Conservation (phyloP, 2,888 invertebrate species). For the Drosophila anomelani region DNA sequence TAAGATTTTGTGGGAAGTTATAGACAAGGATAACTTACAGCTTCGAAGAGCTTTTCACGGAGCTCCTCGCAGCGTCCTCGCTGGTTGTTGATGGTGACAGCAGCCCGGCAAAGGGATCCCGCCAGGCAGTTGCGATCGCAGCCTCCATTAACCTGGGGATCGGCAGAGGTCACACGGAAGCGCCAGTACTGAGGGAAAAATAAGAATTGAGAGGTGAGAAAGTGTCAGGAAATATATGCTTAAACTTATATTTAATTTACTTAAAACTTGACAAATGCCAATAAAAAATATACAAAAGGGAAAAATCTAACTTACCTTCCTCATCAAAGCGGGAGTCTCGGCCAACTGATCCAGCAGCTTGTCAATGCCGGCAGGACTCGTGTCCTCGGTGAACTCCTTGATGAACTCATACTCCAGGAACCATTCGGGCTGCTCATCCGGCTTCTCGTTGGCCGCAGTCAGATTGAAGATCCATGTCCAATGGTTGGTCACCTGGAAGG, state of each 20-base stretch:
- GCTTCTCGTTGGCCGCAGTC: constrained; percentile 88
- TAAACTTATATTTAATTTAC: neutral
- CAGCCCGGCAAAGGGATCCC: constrained; percentile 71
- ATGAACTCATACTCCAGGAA: constrained; percentile 90
- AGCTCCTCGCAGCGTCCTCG: constrained; percentile 72
- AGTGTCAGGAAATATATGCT: neutral
- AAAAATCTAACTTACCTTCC: constrained; percentile 60
- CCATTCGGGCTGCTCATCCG: constrained; percentile 88
- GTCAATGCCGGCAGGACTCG: constrained; percentile 87
- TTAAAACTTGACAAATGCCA: too few relatives aligned
- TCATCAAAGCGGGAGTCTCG: constrained; percentile 65
- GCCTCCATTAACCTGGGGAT: constrained; percentile 69
- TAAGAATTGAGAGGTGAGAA: neutral
- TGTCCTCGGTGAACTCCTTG: constrained; percentile 88
- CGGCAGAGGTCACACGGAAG: constrained; percentile 72
- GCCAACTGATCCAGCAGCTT: constrained; percentile 87
- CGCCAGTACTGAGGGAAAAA: constrained; percentile 65
- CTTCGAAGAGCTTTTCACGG: constrained; percentile 50
- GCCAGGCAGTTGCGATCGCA: constrained; percentile 75
- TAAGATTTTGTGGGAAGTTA: fast-evolving
- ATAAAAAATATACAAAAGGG: too few relatives aligned
- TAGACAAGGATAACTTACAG: constrained; percentile 59
- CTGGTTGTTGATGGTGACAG: constrained; percentile 73
- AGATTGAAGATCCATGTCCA: constrained; percentile 91
- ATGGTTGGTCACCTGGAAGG: constrained; percentile 87